Base-by-base conservation (phyloP, 1,140 invertebrate species). In the Temnothorax nylanderi region DNA sequence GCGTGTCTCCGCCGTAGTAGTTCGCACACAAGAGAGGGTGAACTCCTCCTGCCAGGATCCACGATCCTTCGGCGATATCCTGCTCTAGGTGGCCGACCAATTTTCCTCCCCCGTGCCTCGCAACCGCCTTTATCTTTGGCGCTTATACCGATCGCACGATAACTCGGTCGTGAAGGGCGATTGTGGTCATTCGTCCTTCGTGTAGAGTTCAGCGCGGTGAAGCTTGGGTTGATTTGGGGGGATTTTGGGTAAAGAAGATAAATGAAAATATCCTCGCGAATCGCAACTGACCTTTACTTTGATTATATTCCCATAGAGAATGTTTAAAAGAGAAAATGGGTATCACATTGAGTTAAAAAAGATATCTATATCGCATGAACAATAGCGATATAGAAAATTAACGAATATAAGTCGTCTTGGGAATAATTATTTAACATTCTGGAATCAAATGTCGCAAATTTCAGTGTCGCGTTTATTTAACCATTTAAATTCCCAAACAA, bases 1-100 rank as follows among this genome's bases (percentile, higher is more conserved):
- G 51, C 51, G 69, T 60, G 80, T 84, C 80, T 71, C 54, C 62
- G 86, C 76, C 67, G 80, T 69, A 78, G 62, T 62, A 44, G 56
- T 21, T 88, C 77, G 67, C 72, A 62, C 77, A 69, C 72, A 54
- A 34, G 54, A 75, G 54, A 64, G 54, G 47, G 21, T 11, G 18
- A 62, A 41, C 64, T 69, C 37, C 62, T 78, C 8, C 76, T 4
- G 56, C n/a, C 58, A 90, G 89, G 89, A 90, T 87, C 72, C 76
- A 69, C 81, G 81, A 80, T 90, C 89, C 91, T 90, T 82, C 82
- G 89, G 87, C 89, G 90, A 87, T 91, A 91, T 88, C 91, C 90
- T 92, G 89, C 82, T 92, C 85, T 88, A 84, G 71, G 47, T 88
- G 78, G 47, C 51, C 88, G 77, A 90, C 84, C 90, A 87, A 88